A percentile compares a stretch with the other conserved stretches of the same genome.
Conservation (phyloP, 2,113 vertebrate species). For the Arvicanthis niloticus region DNA sequence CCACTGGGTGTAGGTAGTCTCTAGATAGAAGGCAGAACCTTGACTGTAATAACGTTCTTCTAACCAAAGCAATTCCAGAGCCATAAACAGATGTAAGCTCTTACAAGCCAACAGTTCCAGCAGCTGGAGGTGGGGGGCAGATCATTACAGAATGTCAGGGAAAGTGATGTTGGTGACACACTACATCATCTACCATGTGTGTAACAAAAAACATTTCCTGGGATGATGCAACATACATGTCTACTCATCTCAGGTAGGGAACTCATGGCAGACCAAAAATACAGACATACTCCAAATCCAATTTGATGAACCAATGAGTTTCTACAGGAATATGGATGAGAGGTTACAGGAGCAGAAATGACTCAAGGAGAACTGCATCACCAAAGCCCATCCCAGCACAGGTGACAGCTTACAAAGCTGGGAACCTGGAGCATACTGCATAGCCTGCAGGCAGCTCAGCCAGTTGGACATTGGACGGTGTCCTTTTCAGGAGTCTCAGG, state of each 20-base stretch:
- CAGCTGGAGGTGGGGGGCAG: neutral
- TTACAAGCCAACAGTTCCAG: neutral
- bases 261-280: neutral
- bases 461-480: neutral
- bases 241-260: neutral
- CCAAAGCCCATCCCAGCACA: neutral
- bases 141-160: neutral
- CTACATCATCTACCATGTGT: neutral
- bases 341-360: neutral
- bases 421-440: neutral
- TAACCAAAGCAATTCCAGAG: neutral
- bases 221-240: neutral
- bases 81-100: neutral
- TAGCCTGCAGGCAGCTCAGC: neutral
- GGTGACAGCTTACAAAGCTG: neutral
- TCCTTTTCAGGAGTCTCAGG: neutral
- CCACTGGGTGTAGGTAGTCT: neutral
- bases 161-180: neutral
- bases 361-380: neutral
- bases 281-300: neutral
- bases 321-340: neutral
- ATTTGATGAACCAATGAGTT: neutral
- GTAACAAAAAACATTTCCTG: neutral
- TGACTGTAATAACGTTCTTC: neutral
- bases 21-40: neutral